Evolutionary conservation across 2,797 vertebrate species (phyloP).

Genomic region (Brachyalestes nurse): DNA sequence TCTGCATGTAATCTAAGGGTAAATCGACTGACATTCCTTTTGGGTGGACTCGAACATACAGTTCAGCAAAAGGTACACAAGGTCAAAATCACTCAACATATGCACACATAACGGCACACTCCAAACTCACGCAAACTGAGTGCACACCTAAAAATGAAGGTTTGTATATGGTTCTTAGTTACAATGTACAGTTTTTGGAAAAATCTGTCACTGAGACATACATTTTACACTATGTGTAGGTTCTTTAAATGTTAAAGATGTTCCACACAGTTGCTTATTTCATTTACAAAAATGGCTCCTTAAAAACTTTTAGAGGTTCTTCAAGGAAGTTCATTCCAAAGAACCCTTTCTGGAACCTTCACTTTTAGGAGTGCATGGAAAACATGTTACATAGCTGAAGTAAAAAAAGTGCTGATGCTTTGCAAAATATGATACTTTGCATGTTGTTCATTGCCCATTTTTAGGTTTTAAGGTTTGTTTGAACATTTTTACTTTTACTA

Average conservation of each 20-base stretch:
- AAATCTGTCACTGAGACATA: too few relatives aligned
- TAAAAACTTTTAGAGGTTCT: not conserved
- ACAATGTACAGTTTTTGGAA: not conserved
- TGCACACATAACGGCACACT: constrained; percentile 20
- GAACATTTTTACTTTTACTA: not conserved
- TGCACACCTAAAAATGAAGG: not conserved
- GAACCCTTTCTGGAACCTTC: too few relatives aligned
- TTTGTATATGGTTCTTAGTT: not conserved
- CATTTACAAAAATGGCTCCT: not conserved
- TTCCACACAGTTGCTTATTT: not conserved
- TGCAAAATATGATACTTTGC: not conserved
- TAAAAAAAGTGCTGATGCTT: too few relatives aligned
- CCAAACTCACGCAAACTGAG: not conserved
- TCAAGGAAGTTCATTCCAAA: not conserved
- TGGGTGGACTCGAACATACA: constrained; percentile 19
- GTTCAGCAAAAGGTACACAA: constrained; percentile 31
- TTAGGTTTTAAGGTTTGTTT: constrained; percentile 2
- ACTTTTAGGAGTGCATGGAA: too few relatives aligned
- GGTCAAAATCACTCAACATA: constrained; percentile 8
- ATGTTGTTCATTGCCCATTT: not conserved
- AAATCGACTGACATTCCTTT: constrained; percentile 37
- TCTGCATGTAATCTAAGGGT: constrained; percentile 26
- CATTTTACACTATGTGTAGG: too few relatives aligned
- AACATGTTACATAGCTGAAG: not conserved
- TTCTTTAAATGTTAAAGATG: not conserved